Conservation (phyloP, 64 coral and sea anemone genomes). For the Montipora sp. region DNA sequence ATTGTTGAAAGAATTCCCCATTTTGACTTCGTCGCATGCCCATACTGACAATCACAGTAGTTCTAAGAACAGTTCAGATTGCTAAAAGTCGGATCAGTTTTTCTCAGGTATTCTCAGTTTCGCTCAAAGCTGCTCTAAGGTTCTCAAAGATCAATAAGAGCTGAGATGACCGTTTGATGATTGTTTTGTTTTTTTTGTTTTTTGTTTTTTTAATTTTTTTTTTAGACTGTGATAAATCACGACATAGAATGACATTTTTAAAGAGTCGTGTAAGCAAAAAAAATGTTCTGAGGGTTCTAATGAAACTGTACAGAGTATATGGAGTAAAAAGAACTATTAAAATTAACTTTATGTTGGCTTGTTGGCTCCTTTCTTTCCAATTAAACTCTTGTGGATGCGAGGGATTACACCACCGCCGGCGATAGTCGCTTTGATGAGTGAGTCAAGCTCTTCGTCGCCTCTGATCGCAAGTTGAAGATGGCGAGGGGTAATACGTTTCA, state of each 20-base stretch:
- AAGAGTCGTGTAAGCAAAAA: slow-evolving; percentile 31
- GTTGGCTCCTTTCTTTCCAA: slow-evolving; percentile 98
- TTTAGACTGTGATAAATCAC: not conserved
- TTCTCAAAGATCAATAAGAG: too few species aligned
- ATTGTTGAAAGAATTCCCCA: too few species aligned
- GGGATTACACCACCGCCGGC: slow-evolving; percentile 99
- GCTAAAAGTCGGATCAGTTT: too few species aligned
- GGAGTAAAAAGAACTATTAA: slow-evolving; percentile 44
- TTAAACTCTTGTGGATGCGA: slow-evolving; percentile 99
- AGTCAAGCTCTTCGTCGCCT: slow-evolving; percentile 99
- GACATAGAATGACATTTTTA: not conserved
- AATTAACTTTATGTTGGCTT: slow-evolving; percentile 94
- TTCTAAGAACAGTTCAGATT: too few species aligned
- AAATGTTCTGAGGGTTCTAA: slow-evolving; percentile 34
- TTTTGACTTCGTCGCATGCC: too few species aligned
- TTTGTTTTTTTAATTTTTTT: too few species aligned
- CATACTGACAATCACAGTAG: too few species aligned
- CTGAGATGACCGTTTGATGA: too few species aligned
- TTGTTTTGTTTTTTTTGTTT: too few species aligned
- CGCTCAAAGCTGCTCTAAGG: too few species aligned
- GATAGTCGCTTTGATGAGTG: slow-evolving; percentile 99
- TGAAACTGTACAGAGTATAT: slow-evolving; percentile 58
- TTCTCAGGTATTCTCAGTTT: too few species aligned
- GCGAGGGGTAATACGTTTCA: slow-evolving; percentile 99
- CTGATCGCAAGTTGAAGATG: slow-evolving; percentile 99